Conservation (phyloP, 2,888 invertebrate genomes). For the Acleris laterana region DNA sequence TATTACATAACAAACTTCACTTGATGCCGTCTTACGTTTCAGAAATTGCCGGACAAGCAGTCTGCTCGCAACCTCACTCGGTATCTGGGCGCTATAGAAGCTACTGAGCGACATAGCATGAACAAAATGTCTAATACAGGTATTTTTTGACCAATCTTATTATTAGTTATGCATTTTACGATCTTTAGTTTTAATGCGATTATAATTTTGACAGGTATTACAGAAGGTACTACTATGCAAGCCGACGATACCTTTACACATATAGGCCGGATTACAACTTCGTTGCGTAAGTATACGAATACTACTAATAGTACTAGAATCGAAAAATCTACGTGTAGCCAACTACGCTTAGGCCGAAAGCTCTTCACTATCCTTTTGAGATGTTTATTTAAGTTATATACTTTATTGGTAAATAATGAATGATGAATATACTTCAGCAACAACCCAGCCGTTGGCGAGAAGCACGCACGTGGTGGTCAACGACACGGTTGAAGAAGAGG, state of each 20-base stretch:
- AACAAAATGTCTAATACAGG: constrained; percentile 72
- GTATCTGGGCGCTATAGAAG: constrained; percentile 74
- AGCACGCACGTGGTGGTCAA: constrained; percentile 76
- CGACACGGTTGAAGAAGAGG: constrained; percentile 72
- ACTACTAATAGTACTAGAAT: too few relatives aligned
- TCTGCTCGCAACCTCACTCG: constrained; percentile 73
- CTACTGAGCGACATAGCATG: constrained; percentile 64
- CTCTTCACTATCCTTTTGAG: too few relatives aligned
- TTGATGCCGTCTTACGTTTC: too few relatives aligned
- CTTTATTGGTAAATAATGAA: too few relatives aligned
- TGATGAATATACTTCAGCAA: constrained; percentile 15
- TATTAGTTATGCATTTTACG: too few relatives aligned
- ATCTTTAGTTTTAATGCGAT: constrained; percentile 7
- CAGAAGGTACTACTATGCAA: constrained; percentile 66
- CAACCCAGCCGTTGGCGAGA: constrained; percentile 73
- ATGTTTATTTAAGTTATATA: too few relatives aligned
- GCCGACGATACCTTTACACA: constrained; percentile 63
- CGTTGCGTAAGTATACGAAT: constrained; percentile 64
- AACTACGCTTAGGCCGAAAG: too few relatives aligned
- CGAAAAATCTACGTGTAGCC: too few relatives aligned
- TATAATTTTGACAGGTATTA: constrained; percentile 51
- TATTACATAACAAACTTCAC: too few relatives aligned
- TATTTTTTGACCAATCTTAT: constrained; percentile 40
- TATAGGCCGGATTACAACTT: constrained; percentile 62
- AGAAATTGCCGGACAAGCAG: constrained; percentile 79